phyloP scores from a whole-genome alignment of 2,113 vertebrate species.

The Neogale vison region DNA sequence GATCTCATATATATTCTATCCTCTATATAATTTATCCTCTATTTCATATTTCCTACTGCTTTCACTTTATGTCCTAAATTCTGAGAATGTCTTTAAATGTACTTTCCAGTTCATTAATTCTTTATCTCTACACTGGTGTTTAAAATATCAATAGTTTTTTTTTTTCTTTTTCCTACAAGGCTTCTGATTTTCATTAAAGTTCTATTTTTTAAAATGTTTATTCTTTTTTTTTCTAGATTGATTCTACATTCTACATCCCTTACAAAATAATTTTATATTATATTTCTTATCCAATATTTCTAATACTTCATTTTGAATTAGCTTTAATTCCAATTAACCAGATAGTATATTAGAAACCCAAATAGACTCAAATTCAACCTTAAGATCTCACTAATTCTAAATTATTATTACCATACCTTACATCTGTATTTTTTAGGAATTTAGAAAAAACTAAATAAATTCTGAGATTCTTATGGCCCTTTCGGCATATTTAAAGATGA shows the following conservation, averaged over 20 bases:
- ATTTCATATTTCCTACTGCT: neutral
- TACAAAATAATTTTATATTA: neutral
- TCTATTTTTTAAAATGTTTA: neutral
- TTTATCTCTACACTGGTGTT: neutral
- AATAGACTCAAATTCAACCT: neutral
- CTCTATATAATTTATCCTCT: neutral
- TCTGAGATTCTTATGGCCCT: neutral
- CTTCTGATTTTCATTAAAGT: neutral
- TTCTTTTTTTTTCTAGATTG: neutral
- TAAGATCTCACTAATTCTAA: neutral
- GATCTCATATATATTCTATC: neutral
- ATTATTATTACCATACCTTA: neutral
- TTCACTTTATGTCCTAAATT: neutral
- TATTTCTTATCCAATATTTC: neutral
- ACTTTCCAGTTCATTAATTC: neutral
- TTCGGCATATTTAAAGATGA: neutral
- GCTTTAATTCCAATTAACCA: neutral
- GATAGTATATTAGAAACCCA: neutral
- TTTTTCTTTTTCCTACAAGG: neutral
- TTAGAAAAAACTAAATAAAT: neutral
- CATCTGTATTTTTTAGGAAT: neutral
- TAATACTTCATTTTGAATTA: neutral
- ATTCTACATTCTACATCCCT: neutral
- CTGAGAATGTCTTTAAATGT: neutral
- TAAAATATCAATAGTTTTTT: neutral